Evolutionary conservation across 2,888 invertebrate species (phyloP), one percentile per base, ranked within the genome.

Genomic region (Graphium colonna): DNA sequence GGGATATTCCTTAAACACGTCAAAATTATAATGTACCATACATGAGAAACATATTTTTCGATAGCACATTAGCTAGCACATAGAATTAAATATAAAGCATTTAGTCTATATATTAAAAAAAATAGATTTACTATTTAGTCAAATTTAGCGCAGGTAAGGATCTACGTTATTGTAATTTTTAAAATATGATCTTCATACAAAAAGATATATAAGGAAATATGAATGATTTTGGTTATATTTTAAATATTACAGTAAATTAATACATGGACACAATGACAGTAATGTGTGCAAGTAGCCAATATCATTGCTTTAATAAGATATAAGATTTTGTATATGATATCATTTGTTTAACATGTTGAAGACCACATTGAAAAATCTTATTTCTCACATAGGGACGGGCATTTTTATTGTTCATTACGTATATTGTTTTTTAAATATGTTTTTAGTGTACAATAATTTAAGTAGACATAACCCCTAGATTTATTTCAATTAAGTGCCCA

Each of bases 31-130:
- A 50, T 52, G 56, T 56, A 56, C 52, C 41, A 56, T 50, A 47
- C 39, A 47, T 38, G 43, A 47, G 42, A 45, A 42, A 52, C 10
- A 46, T 57, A 55, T 57, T 57, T 57, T 57, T 57, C 36, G 57
- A 57, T 42, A 49, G 54, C 57, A 57, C 57, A 41, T 54, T 54
- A 54, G 54, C 33, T 21, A 49, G 54, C 54, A 49, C 54, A 18
- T 54, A 54, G 50, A 50, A 12, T 45, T 33, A 33, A 36, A 53
- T 45, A 41, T 48, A 13, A 7, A 40, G 12, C 36, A 9, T 40
- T 42, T 48, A 54, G 16, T 44, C n/a, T 54, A 54, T 45, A 12
- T 50, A 45, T 16, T 40, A 8, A 40, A 53, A 38, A 28, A 2
- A 51, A 33, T 38, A 28, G 21, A 18, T 36, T 13, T 50, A 44